These are phyloP conservation scores for Bombus impatiens DNA, from an alignment of 1,140 invertebrate species.

Conservation along the genomic window DNA sequence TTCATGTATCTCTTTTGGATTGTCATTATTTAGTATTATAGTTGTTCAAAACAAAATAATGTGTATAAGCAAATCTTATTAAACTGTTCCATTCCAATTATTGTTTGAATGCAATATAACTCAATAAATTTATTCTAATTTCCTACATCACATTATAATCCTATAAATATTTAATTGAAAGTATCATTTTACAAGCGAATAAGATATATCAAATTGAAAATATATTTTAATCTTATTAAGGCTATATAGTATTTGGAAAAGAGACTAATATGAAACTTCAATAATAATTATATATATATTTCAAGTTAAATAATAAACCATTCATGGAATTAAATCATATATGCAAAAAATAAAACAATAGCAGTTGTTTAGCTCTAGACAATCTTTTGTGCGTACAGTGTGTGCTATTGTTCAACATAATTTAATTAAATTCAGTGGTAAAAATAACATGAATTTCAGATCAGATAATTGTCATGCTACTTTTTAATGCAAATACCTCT, in stretches of 20 bases:
- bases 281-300: background rate
- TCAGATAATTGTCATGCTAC: conserved; percentile 2
- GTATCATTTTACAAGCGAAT: background rate
- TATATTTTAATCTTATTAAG: background rate
- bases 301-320: background rate
- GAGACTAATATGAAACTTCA: background rate
- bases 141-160: background rate
- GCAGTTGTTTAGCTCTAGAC: too few relatives aligned
- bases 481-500: conserved; percentile 16
- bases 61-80: conserved; percentile 9
- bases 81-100: conserved; percentile 44
- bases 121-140: background rate
- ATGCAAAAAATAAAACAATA: background rate
- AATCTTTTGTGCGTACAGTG: conserved; percentile 42
- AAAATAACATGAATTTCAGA: background rate
- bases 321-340: background rate
- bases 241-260: background rate
- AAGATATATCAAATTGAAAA: background rate
- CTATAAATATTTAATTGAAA: background rate
- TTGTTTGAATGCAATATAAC: conserved; percentile 17
- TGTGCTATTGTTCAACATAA: conserved; percentile 19
- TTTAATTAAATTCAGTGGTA: background rate
- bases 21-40: conserved; percentile 37
- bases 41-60: conserved; percentile 16
- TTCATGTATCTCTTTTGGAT: conserved; percentile 24